Base-by-base conservation (phyloP, 2,113 vertebrate genomes). In the Pterophyllum scalare region DNA sequence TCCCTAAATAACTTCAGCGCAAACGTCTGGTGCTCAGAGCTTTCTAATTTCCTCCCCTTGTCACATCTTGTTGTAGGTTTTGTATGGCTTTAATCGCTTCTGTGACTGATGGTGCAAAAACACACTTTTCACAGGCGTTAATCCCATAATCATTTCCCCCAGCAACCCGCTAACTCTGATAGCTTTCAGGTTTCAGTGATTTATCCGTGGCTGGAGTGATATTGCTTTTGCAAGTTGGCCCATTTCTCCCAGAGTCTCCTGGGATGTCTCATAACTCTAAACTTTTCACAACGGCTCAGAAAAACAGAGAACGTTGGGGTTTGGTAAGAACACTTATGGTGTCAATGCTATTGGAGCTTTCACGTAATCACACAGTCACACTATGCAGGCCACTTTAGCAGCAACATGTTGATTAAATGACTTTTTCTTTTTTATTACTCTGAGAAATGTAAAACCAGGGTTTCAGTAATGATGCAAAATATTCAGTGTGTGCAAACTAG, bases 141-240 rank as follows among this genome's bases (percentile, higher is more conserved):
- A 91, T 91, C 82, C 77, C 67, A 60, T 91, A 85, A 90, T 91
- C 80, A 83, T 88, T 83, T 88, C 67, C 59, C 75, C 64, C 7
- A 74, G 72, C 81, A 76, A 26, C 65, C 33, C 11, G 31, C 64
- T 81, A 52, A 64, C 83, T 79, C 75, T 64, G 83, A 79, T 72
- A 72, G 78, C 80, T 80, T 86, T 81, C 58, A 83, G 75, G 79
- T 62, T 79, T 54, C 59, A 17, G 22, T 85, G 77, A 87, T 89
- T 83, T 84, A 87, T 86, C 54, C 15, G 43, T 43, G 59, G 78
- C 61, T 76, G 59, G 67, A 74, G 65, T 54, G 56, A 80, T 88
- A 67, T 70, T 83, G 87, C 80, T 84, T 83, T 77, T 46, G 79
- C 65, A 40, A 54, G 26, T 72, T n/a, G 26, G 67, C 67, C 67